Evolutionary conservation across 2,888 invertebrate genomes (phyloP).

Genomic region (Linyphia triangularis): DNA sequence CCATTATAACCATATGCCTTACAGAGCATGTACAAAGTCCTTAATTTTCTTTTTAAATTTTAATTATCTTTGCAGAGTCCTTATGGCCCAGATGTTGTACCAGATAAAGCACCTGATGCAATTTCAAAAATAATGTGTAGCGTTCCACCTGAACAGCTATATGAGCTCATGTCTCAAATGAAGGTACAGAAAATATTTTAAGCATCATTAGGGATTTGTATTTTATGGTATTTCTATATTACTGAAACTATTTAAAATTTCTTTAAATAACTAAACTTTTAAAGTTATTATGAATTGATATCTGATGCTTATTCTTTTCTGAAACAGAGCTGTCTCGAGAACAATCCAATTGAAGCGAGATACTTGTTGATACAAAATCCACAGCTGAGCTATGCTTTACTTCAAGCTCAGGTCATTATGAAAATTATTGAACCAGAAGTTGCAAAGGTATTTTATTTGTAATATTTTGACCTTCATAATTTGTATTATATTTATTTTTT

Average conservation of each 20-base stretch:
- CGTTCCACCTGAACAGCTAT: conserved; percentile 99
- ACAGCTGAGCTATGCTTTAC: conserved; percentile 95
- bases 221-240: no score
- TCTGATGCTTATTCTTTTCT: conserved; percentile 74
- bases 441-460: conserved; percentile 93
- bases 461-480: conserved; percentile 80
- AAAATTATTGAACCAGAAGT: conserved; percentile 97
- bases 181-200: conserved; percentile 86
- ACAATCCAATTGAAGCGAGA: conserved; percentile 97
- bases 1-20: not conserved
- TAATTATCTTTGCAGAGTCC: conserved; percentile 79
- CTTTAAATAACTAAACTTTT: no score
- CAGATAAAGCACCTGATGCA: conserved; percentile 97
- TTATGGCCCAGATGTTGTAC: conserved; percentile 93
- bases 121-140: conserved; percentile 98
- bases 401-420: conserved; percentile 99
- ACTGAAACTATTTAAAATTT: no score
- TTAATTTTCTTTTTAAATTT: no score
- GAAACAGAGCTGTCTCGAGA: conserved; percentile 83
- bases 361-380: conserved; percentile 98
- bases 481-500: not conserved
- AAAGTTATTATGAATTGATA: not conserved
- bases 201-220: no score
- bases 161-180: conserved; percentile 99
- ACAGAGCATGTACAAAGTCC: no score